Base-by-base conservation (phyloP, 2,797 vertebrate species). In the Heterohyrax brucei region DNA sequence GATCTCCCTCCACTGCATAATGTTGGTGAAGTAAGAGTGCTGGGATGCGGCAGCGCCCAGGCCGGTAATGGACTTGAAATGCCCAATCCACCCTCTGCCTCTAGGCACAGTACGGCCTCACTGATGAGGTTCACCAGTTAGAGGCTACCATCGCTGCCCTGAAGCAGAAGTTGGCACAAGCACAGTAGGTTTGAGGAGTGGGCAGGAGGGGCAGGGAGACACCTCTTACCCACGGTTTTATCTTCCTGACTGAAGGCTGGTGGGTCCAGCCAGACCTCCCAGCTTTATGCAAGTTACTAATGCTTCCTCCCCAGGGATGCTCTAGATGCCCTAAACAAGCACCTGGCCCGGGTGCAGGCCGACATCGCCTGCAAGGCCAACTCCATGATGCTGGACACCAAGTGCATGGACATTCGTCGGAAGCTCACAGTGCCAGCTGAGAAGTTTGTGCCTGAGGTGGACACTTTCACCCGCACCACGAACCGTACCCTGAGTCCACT, bases 81-180 rank as follows among this genome's bases (percentile, higher is more conserved):
- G 68, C 86, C 26, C 75, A 14, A 46, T 50, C 46, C 5, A 0
- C 82, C 79, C 28, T 92, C 44, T 80, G 30, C 87, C 77, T 93
- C 50, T 97, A 99, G 99, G 99, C 98, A n/a, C 99, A 99, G 98
- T 98, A 97, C 0, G 98, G 99, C 39, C 99, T 99, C 10, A 98
- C 99, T 0, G 97, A 98, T 2, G 99, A 99, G 95, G 98, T 99
- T 39, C 98, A 98, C 76, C 99, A 99, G 97, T 98, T 99, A 96
- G 99, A 99, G 89, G 98, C 98, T 22, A 98, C 98, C 0, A 99
- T 99, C 53, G 56, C 89, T 4, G 97, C 97, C 3, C 98, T 99
- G 94, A 98, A 97, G 93, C 98, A 99, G 98, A 99, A 99, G 97
- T 97, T 99, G 19, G 98, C 98, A 0, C 98, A 99, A 84, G 98